Evolutionary conservation across 2,797 vertebrate species (phyloP), one percentile per base, ranked within the genome.

Genomic region (Potorous gilbertii): DNA sequence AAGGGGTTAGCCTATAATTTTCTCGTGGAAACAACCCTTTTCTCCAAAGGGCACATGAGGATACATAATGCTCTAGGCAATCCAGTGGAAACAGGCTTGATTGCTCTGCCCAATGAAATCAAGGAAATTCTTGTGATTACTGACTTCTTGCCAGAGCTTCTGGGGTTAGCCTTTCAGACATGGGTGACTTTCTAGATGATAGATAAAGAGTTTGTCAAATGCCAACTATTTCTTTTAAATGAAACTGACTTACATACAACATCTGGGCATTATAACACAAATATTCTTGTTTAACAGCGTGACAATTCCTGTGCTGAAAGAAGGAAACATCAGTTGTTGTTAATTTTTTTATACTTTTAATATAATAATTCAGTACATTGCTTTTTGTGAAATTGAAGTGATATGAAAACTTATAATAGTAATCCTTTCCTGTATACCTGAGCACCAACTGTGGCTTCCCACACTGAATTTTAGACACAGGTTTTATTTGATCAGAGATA

Each of bases 321-420:
- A 92, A 56, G 50, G 95, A 91, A 95, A 87, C 91, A 90, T 13
- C 50, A 94, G 95, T 96, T 62, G 93, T 81, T 21, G 94, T 40
- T 16, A 90, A 54, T 55, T 57, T 66, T 89, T 91, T 40, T 95
- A 59, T 92, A 59, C 55, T 97, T 97, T 96, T 96, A 97, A 97
- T 96, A 97, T 95, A 95, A 90, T 87, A 97, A 97, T 96, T 96
- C 96, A 66, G 55, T 93, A 94, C 89, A 94, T 96, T 96, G 94
- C 94, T 97, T 96, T 97, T 97, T 93, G 95, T 95, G 40, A 94
- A 93, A 96, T 96, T 96, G n/a, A 95, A 87, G 91, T 14, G 96
- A 66, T 95, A 94, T 96, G 94, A 54, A 90, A 56, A 54, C 93
- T 97, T 96, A 62, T 92, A n/a, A 95, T 90, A 92, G n/a, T 92